Base-by-base conservation (phyloP, 2,888 invertebrate species). In the Chironomus riparius region DNA sequence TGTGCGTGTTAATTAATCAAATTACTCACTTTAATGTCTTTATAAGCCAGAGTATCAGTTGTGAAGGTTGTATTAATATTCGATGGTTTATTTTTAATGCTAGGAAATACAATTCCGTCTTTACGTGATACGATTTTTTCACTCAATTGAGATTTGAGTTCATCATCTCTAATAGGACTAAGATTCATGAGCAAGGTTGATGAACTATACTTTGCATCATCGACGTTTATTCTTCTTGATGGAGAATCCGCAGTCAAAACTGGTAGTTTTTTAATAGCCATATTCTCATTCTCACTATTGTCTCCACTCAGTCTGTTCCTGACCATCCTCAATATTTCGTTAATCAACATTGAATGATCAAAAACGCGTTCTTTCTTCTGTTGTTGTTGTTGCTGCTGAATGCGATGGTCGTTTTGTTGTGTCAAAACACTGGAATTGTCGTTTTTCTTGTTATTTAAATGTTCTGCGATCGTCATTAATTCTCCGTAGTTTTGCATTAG, bases 11-110 rank as follows among this genome's bases (percentile, higher is more conserved):
- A 38, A 38, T 38, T 38, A 38, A 38, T 38, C 22, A 70, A 70
- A 48, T 18, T 18, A 70, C 89, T 89, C 86, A 93, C 93, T 90
- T 91, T 93, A 79, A 94, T 89, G 83, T 94, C 93, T 85, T 92
- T 93, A 81, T 92, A 88, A 79, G 90, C 87, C 79, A 91, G 86
- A 80, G 91, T 86, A 81, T 94, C 94, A 10, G 91, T 91, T 10
- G 91, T 91, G 68, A 74, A 74, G 70, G 92, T 92, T 78, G 91
- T 91, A 70, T 94, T 94, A 76, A 91, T 90, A 77, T 91, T 89
- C 78, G 92, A 89, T 18, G 94, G 94, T 80, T 95, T 95, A 83
- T 94, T 94, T 85, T 94, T 94, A 72, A 94, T 92, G 82, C 93
- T 94, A 10, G 95, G 95, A 85, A 94, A 95, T 83, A 94, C 94